Conservation (phyloP, 2,797 vertebrate species). For the Glyptemys insculpta region DNA sequence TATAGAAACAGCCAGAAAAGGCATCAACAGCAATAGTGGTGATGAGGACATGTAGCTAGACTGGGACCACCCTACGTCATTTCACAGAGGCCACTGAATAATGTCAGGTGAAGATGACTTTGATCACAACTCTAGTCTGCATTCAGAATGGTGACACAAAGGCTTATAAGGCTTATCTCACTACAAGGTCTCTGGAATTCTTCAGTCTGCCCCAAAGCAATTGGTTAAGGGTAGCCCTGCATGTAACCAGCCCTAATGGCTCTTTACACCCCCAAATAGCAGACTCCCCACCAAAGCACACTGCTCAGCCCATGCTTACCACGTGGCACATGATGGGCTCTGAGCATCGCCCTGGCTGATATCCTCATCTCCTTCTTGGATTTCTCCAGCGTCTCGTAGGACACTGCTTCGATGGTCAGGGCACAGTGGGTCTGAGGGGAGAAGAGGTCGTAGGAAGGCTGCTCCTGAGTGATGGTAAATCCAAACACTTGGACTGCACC, state of each 20-base stretch:
- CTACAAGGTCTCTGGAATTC: background rate
- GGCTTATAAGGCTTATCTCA: background rate
- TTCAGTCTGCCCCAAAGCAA: background rate
- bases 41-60: background rate
- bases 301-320: conserved; percentile 28
- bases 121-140: background rate
- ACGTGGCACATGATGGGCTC: conserved; percentile 78
- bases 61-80: background rate
- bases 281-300: too few species aligned
- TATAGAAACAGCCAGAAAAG: background rate
- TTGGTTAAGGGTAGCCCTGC: background rate
- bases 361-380: conserved; percentile 76
- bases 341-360: conserved; percentile 82
- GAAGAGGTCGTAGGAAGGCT: conserved; percentile 88
- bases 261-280: background rate
- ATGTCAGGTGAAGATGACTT: background rate
- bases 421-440: conserved; percentile 89
- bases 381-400: conserved; percentile 59
- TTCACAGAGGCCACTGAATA: background rate
- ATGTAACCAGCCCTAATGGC: too few species aligned
- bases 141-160: background rate
- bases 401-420: conserved; percentile 83
- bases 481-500: conserved; percentile 92
- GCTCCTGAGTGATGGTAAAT: conserved; percentile 88
- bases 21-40: background rate